phyloP scores from a whole-genome alignment of 2,113 vertebrate genomes.

The Ciconia maguari region DNA sequence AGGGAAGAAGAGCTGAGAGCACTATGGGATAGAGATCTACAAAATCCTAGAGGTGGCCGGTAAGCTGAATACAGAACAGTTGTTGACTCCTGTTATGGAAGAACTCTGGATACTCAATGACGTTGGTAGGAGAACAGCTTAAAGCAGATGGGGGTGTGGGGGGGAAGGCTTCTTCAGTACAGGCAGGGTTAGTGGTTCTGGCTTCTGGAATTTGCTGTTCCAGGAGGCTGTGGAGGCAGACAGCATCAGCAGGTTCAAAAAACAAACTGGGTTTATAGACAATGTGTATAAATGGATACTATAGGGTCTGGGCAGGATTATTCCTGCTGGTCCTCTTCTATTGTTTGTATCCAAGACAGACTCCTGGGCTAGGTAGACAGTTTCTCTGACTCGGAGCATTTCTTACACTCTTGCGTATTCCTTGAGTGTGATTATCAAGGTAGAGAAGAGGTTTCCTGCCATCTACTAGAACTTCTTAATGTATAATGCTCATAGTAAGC shows the following conservation, averaged over 20 bases:
- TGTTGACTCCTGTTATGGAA: background rate
- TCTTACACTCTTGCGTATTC: background rate
- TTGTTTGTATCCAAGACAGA: background rate
- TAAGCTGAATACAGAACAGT: background rate
- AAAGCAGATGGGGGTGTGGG: background rate
- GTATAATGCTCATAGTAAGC: background rate
- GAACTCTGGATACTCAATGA: accelerated
- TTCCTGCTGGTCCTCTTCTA: background rate
- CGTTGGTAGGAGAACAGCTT: background rate
- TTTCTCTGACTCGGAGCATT: background rate
- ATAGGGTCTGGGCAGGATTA: background rate
- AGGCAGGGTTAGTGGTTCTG: background rate
- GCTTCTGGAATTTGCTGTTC: background rate
- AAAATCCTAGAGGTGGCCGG: background rate
- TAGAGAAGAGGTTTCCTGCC: background rate
- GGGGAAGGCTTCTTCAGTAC: background rate
- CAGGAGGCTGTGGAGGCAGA: background rate
- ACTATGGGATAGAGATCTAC: background rate
- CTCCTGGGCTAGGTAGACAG: background rate
- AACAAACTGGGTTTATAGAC: background rate
- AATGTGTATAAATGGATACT: background rate
- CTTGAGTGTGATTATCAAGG: background rate
- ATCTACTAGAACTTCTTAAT: background rate
- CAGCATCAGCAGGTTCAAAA: background rate
- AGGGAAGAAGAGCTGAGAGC: background rate